phyloP scores from a whole-genome alignment of 2,888 invertebrate species.

The Diarsia brunnea region DNA sequence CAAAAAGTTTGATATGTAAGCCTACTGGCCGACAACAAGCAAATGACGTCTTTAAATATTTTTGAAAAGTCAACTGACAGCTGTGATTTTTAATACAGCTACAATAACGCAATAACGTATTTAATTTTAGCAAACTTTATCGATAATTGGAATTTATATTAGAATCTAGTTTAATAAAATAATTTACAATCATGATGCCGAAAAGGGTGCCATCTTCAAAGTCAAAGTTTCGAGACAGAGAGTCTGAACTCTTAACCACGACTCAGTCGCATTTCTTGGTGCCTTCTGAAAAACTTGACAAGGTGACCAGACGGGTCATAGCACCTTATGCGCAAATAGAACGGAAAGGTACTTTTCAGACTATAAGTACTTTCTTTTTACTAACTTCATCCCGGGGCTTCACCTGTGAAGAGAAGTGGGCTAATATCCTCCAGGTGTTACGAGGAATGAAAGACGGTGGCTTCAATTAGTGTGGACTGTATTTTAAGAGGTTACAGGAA shows the following conservation, averaged over 20 bases:
- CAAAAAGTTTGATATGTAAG: neutral
- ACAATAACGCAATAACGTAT: neutral
- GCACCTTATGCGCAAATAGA: constrained; percentile 90
- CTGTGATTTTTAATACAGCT: constrained; percentile 14
- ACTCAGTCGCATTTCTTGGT: constrained; percentile 86
- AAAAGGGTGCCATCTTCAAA: constrained; percentile 76
- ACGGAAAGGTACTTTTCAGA: constrained; percentile 74
- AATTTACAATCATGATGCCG: constrained; percentile 72
- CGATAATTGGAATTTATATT: constrained; percentile 18
- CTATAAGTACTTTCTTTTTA: too few relatives aligned
- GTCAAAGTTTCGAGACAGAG: constrained; percentile 74
- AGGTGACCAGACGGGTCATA: constrained; percentile 90
- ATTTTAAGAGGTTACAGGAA: too few relatives aligned
- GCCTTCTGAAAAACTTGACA: constrained; percentile 86
- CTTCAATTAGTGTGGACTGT: too few relatives aligned
- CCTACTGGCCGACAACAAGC: neutral
- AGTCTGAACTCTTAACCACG: constrained; percentile 67
- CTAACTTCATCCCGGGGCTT: neutral
- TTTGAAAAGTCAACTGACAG: constrained; percentile 54
- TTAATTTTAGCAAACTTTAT: constrained; percentile 32
- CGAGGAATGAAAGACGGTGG: too few relatives aligned
- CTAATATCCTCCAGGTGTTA: too few relatives aligned
- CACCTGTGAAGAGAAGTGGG: too few relatives aligned
- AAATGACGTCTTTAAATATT: neutral
- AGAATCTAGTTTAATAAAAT: constrained; percentile 21